These are phyloP conservation scores for Leptestheria dahalacensis DNA, from an alignment of 1,140 invertebrate species.

Conservation along the genomic window DNA sequence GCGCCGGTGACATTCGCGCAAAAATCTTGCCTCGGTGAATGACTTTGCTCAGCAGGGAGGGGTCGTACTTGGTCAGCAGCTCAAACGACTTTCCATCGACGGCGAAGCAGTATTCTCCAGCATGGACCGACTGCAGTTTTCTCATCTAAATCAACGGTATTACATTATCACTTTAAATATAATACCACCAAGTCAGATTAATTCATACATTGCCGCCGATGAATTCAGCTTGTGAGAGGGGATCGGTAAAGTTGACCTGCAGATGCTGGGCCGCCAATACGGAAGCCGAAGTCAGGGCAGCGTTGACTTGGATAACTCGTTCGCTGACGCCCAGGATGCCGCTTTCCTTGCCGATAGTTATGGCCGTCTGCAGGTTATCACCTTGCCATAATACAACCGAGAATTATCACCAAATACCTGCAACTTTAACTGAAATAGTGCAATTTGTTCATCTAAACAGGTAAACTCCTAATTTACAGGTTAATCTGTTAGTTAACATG, in stretches of 20 bases:
- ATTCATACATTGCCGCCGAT: conserved; percentile 17
- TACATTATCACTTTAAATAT: too few relatives aligned
- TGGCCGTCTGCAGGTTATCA: conserved; percentile 42
- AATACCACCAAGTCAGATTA: too few relatives aligned
- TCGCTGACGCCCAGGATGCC: conserved; percentile 33
- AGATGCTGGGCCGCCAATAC: conserved; percentile 19
- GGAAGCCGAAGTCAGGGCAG: conserved; percentile 17
- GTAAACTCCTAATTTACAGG: background rate
- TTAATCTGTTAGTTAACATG: background rate
- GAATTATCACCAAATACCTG: background rate
- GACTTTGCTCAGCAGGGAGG: conserved; percentile 20
- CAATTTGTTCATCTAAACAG: background rate
- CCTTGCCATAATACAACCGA: conserved; percentile 19
- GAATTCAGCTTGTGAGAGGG: conserved; percentile 9
- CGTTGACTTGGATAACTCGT: conserved; percentile 34
- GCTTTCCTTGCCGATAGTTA: conserved; percentile 41
- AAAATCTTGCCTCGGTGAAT: conserved; percentile 32
- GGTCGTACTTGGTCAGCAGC: conserved; percentile 20
- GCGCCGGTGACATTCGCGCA: conserved; percentile 44
- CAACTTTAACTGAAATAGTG: background rate
- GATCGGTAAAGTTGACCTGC: conserved; percentile 20
- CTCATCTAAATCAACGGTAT: background rate
- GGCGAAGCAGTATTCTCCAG: conserved; percentile 21
- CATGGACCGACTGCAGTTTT: conserved; percentile 2
- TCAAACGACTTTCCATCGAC: conserved; percentile 25